phyloP scores from a whole-genome alignment of 2,797 vertebrate species.

The Amphiprion clarkii region DNA sequence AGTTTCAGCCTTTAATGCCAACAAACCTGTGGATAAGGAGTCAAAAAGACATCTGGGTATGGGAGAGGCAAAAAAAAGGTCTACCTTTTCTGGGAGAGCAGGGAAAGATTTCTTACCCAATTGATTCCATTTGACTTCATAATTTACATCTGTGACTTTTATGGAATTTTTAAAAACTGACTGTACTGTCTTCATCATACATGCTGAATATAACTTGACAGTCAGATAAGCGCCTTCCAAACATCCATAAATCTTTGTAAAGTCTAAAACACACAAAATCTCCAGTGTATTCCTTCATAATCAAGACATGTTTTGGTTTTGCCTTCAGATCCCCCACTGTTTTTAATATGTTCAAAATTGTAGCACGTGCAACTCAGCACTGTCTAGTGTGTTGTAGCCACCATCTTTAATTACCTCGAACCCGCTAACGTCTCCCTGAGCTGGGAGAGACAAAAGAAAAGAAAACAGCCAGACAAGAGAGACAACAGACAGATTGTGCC shows the following conservation, averaged over 20 bases:
- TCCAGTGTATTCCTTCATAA: conserved; percentile 9
- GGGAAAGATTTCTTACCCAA: not conserved
- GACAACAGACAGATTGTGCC: conserved; percentile 15
- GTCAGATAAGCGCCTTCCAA: no score
- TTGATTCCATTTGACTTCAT: not conserved
- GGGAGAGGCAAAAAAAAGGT: not conserved
- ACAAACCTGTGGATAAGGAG: no score
- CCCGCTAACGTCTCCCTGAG: conserved; percentile 17
- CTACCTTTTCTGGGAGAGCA: not conserved
- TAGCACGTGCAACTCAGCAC: not conserved
- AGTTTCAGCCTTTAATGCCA: no score
- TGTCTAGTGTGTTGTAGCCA: conserved; percentile 2
- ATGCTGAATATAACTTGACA: no score
- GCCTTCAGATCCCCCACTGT: conserved; percentile 10
- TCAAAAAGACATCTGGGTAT: no score
- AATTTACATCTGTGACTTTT: not conserved
- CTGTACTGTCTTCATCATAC: no score
- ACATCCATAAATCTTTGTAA: not conserved
- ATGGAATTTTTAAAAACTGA: not conserved
- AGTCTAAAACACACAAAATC: not conserved
- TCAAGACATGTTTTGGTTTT: conserved; percentile 5
- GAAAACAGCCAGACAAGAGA: conserved; percentile 14
- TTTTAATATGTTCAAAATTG: conserved; percentile 42
- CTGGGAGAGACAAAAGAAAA: conserved; percentile 17
- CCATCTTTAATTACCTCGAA: conserved; percentile 35